phyloP scores from a whole-genome alignment of 1,140 invertebrate genomes.

The Zaprionus kolodkinae region DNA sequence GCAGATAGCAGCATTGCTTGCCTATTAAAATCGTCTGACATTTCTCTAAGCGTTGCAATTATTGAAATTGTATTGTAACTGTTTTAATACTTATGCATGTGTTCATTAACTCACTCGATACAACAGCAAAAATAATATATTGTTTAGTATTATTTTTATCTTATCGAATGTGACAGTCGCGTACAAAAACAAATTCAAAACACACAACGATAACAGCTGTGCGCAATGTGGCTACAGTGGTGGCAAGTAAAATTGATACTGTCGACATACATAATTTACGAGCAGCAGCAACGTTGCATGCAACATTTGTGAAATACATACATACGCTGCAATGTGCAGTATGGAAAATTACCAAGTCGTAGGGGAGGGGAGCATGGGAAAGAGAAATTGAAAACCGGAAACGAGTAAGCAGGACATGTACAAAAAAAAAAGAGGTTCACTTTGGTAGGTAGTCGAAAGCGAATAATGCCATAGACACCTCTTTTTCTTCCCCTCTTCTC shows the following conservation, averaged over 20 bases:
- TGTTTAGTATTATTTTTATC: slow-evolving; percentile 13
- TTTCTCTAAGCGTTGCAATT: slow-evolving; percentile 5
- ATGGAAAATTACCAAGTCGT: neutral
- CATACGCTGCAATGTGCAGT: neutral
- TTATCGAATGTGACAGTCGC: slow-evolving; percentile 19
- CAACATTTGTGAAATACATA: neutral
- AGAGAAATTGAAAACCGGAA: slow-evolving; percentile 27
- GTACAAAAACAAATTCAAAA: slow-evolving; percentile 21
- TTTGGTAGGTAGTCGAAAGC: slow-evolving; percentile 26
- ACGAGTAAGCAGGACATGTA: slow-evolving; percentile 23
- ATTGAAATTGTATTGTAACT: slow-evolving; percentile 30
- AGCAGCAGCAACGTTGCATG: neutral
- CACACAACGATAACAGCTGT: slow-evolving; percentile 31
- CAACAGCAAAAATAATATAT: slow-evolving; percentile 16
- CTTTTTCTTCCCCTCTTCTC: no score
- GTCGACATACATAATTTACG: neutral
- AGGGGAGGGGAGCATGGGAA: neutral
- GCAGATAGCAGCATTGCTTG: neutral
- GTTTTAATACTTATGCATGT: neutral
- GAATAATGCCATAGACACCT: neutral
- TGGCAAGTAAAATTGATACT: slow-evolving; percentile 5
- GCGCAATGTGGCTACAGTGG: slow-evolving; percentile 23
- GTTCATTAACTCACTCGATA: neutral
- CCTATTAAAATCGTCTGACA: neutral
- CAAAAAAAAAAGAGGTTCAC: slow-evolving; percentile 24